Base-by-base conservation (phyloP, 2,113 vertebrate genomes). In the Amphiprion ocellaris region DNA sequence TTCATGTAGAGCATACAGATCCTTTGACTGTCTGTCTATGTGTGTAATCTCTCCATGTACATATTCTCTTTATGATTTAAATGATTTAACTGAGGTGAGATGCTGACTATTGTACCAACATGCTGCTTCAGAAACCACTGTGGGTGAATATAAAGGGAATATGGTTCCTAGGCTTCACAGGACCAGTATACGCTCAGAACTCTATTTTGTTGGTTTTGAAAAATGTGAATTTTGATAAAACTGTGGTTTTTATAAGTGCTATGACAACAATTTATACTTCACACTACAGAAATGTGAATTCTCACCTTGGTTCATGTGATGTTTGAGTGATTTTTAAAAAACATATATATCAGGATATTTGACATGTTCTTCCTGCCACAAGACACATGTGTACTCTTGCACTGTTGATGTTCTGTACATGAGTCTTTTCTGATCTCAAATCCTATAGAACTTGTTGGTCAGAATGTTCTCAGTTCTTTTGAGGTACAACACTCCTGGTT, bases 211-310 rank as follows among this genome's bases (percentile, higher is more conserved):
- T 63, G 55, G 8, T 70, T 81, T 75, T 63, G 52, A 12, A 72
- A 64, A 53, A 76, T 80, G 30, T 78, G 53, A 68, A 76, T 90
- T 92, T 81, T 87, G 55, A 81, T 87, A 70, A 75, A 70, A 74
- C 17, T 63, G 46, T 68, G 50, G 28, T 69, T 90, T 91, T 88
- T 75, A 69, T 49, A 86, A 77, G 67, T 41, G 41, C 49, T 79
- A 79, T 86, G 69, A 37, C 28, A 46, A 68, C 69, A 37, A 64
- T 84, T 64, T 64, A 56, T 54, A 63, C 69, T 62, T 81, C 56
- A 77, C 26, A 78, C 55, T 58, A 50, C 56, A 82, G 61, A 66
- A 23, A 69, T 71, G 26, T 70, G 65, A 62, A 74, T 46, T 69
- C 64, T 84, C 54, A 47, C 24, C 56, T 52, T 47, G 21, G 39